Evolutionary conservation across 2,113 vertebrate genomes (phyloP).

Genomic region (Thinocorus orbignyianus): DNA sequence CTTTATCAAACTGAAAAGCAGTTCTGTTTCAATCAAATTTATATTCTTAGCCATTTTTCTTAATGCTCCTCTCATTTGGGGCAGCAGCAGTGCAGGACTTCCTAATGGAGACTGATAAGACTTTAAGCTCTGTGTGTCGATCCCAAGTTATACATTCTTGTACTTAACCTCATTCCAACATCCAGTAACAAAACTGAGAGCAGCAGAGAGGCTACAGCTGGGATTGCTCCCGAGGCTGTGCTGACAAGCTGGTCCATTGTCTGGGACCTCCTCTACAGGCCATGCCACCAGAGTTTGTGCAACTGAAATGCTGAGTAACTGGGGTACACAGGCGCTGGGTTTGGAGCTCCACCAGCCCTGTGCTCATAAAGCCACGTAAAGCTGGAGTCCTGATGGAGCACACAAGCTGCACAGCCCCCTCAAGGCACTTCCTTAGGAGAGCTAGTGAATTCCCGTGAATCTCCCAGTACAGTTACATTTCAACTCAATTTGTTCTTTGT

Average conservation of each 20-base stretch:
- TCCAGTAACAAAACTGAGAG: neutral
- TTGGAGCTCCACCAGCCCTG: neutral
- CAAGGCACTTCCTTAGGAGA: neutral
- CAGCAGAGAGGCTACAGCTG: neutral
- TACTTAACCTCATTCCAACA: neutral
- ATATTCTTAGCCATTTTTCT: neutral
- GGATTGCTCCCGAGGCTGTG: neutral
- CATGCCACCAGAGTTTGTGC: neutral
- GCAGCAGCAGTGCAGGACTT: neutral
- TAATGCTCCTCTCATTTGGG: neutral
- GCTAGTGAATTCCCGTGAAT: neutral
- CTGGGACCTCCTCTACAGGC: neutral
- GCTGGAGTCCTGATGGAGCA: neutral
- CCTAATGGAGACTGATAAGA: neutral
- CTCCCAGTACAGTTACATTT: constrained; percentile 9
- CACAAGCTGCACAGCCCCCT: neutral
- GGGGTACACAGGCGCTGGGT: neutral
- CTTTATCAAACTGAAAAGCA: neutral
- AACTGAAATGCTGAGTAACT: neutral
- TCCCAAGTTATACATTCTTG: neutral
- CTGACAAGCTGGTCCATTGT: neutral
- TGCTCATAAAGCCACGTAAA: neutral
- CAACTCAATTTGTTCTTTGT: neutral
- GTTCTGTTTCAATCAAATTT: constrained; percentile 4
- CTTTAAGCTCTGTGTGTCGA: neutral